Conservation (phyloP, 2,797 vertebrate species). For the Pitangus sulphuratus region DNA sequence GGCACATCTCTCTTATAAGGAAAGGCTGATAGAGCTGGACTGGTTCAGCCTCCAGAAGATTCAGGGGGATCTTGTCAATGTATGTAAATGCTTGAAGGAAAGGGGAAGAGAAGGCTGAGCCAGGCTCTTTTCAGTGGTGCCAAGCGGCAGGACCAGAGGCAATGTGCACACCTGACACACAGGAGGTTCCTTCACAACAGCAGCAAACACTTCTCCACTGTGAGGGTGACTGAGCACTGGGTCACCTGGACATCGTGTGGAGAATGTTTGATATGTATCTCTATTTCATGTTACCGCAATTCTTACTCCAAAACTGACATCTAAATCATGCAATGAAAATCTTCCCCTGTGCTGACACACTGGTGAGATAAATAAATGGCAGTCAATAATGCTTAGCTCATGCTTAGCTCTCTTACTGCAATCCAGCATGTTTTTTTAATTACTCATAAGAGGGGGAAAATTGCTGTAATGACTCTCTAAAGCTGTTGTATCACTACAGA, state of each 20-base stretch:
- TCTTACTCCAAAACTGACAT: neutral
- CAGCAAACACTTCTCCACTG: neutral
- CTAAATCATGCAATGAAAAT: neutral
- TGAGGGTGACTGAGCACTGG: neutral
- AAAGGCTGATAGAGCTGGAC: neutral
- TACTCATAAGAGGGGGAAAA: no score
- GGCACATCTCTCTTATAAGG: neutral
- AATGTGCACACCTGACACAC: rapidly evolving
- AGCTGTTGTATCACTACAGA: no score
- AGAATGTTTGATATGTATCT: neutral
- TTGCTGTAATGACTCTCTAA: no score
- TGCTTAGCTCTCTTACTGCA: no score
- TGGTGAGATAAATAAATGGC: neutral
- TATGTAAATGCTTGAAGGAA: neutral
- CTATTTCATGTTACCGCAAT: neutral
- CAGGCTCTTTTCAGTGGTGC: neutral
- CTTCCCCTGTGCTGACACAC: neutral
- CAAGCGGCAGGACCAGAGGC: neutral
- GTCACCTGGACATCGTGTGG: neutral
- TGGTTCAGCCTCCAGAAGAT: neutral
- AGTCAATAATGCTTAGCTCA: neutral
- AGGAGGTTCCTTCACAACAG: neutral
- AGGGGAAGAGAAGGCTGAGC: neutral
- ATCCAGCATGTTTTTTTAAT: no score
- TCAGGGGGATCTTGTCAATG: neutral